These are phyloP conservation scores for Paratilapia polleni DNA, from an alignment of 2,113 vertebrate species.

Conservation along the genomic window DNA sequence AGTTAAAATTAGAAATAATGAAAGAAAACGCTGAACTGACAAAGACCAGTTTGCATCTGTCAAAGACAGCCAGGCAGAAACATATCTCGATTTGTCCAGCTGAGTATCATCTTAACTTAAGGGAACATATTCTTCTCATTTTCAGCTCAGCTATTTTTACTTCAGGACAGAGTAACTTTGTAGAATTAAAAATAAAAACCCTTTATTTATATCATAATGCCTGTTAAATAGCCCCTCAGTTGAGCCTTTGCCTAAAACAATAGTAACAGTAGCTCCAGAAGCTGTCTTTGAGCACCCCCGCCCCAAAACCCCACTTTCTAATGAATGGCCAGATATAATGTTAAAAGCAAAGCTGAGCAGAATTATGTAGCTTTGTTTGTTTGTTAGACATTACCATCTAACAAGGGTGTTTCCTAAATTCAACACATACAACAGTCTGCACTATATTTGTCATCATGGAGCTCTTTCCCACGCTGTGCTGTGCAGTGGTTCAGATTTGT, in stretches of 20 bases:
- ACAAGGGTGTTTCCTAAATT: conserved; percentile 20
- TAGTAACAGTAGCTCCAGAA: neutral
- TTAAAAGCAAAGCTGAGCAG: too few species aligned
- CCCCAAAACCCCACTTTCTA: neutral
- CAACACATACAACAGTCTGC: conserved; percentile 39
- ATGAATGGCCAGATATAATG: neutral
- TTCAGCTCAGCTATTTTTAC: neutral
- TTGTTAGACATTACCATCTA: too few species aligned
- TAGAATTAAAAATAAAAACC: neutral
- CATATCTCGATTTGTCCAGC: neutral
- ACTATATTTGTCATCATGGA: neutral
- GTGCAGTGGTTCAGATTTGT: conserved; percentile 17
- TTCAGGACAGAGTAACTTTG: neutral
- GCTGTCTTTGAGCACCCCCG: neutral
- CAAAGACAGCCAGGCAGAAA: conserved; percentile 16
- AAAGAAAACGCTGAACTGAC: conserved; percentile 15
- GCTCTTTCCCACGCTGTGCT: conserved; percentile 27
- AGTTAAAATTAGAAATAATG: conserved; percentile 58
- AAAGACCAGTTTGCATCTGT: conserved; percentile 30
- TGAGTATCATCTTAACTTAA: neutral
- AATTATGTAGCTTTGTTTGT: too few species aligned
- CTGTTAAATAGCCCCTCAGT: neutral
- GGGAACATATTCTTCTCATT: neutral
- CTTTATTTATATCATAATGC: neutral
- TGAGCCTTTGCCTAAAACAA: neutral